phyloP scores from a whole-genome alignment of 2,113 vertebrate genomes.

The Nesoenas mayeri region DNA sequence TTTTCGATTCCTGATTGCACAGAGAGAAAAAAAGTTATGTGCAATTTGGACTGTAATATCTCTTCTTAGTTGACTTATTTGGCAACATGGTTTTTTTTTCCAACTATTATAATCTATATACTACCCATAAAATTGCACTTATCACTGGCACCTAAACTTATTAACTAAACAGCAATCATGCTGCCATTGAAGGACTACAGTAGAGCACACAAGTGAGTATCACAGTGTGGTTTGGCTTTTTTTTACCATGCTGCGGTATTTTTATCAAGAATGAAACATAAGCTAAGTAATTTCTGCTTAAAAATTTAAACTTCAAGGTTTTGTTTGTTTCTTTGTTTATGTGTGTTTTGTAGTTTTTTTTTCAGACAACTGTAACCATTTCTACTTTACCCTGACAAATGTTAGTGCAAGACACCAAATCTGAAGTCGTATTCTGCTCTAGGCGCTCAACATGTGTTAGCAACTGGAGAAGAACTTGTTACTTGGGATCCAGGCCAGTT shows the following conservation, averaged over 20 bases:
- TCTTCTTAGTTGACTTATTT: conserved; percentile 67
- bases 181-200: conserved; percentile 18
- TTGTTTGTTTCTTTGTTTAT: neutral
- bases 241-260: neutral
- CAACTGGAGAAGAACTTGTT: neutral
- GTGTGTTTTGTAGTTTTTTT: neutral
- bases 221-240: neutral
- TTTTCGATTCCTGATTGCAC: conserved; percentile 49
- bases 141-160: conserved; percentile 58
- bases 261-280: neutral
- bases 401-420: neutral
- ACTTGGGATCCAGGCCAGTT: neutral
- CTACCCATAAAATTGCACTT: conserved; percentile 54
- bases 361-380: neutral
- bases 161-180: conserved; percentile 71
- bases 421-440: neutral
- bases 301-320: neutral
- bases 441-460: neutral
- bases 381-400: neutral
- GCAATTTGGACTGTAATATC: conserved; percentile 54
- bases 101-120: conserved; percentile 66
- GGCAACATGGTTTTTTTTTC: conserved; percentile 25
- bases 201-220: neutral
- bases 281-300: conserved; percentile 11
- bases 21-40: conserved; percentile 36